Evolutionary conservation across 2,797 vertebrate species (phyloP).

Genomic region (Tiaroga cobitis): DNA sequence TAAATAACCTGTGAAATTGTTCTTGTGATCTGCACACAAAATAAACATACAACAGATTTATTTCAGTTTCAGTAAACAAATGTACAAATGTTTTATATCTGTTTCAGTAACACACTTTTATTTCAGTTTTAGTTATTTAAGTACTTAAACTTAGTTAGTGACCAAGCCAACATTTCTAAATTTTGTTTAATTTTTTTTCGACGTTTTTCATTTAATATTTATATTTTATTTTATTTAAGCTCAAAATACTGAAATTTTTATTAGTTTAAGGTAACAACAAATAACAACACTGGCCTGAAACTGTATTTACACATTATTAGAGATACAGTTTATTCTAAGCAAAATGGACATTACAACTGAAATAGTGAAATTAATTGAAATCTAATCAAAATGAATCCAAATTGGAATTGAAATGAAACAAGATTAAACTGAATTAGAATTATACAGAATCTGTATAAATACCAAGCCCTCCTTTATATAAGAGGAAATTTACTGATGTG

Average conservation of each 20-base stretch:
- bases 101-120: no score
- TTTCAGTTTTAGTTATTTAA: no score
- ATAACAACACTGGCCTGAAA: neutral
- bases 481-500: slow-evolving; percentile 25
- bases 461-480: neutral
- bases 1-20: neutral
- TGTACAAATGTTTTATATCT: no score
- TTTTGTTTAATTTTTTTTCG: no score
- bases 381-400: neutral
- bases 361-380: neutral
- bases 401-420: neutral
- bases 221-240: neutral
- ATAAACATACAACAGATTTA: neutral
- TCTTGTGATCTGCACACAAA: neutral
- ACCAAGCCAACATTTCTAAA: no score
- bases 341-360: neutral
- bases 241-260: neutral
- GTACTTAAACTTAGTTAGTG: no score
- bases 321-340: no score
- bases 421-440: no score
- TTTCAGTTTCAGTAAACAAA: neutral
- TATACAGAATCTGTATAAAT: neutral
- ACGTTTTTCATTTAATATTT: neutral
- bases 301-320: neutral
- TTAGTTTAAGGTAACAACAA: neutral